These are phyloP conservation scores for Cetonia aurata DNA, from an alignment of 2,888 invertebrate genomes.

Conservation along the genomic window DNA sequence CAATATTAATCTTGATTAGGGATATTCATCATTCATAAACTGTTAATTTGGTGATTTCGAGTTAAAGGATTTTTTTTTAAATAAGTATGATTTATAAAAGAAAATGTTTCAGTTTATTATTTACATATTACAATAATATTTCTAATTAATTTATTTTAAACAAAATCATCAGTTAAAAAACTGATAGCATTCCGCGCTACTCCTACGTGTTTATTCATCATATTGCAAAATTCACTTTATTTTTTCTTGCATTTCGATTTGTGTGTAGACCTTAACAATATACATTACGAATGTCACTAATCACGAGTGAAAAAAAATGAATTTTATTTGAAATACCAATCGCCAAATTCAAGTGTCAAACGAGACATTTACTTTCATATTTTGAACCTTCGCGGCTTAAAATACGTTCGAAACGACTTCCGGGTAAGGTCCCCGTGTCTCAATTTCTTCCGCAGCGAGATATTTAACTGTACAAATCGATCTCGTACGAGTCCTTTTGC, in stretches of 20 bases:
- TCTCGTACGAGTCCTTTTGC: conserved; percentile 17
- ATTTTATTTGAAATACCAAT: conserved; percentile 43
- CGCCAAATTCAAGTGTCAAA: conserved; percentile 56
- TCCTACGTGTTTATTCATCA: no score
- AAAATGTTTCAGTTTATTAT: no score
- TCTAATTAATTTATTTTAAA: no score
- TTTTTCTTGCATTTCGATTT: background rate
- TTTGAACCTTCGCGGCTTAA: conserved; percentile 53
- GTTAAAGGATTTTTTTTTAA: no score
- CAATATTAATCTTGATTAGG: no score
- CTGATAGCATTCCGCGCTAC: no score
- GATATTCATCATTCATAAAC: no score
- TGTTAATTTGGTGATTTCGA: no score
- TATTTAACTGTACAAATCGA: conserved; percentile 34
- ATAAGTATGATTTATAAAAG: no score
- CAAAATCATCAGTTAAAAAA: no score
- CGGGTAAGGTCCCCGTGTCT: conserved; percentile 49
- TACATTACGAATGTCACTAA: background rate
- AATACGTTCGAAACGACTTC: conserved; percentile 51
- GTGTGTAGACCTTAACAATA: background rate
- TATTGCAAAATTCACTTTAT: no score
- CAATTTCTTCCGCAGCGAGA: conserved; percentile 45
- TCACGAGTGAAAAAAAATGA: conserved; percentile 37
- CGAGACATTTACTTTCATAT: conserved; percentile 45
- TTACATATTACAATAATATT: no score